A percentile compares a stretch with the other conserved stretches of the same genome.
Evolutionary conservation across 2,113 vertebrate genomes (phyloP).

Genomic region (Dendropsophus ebraccatus): DNA sequence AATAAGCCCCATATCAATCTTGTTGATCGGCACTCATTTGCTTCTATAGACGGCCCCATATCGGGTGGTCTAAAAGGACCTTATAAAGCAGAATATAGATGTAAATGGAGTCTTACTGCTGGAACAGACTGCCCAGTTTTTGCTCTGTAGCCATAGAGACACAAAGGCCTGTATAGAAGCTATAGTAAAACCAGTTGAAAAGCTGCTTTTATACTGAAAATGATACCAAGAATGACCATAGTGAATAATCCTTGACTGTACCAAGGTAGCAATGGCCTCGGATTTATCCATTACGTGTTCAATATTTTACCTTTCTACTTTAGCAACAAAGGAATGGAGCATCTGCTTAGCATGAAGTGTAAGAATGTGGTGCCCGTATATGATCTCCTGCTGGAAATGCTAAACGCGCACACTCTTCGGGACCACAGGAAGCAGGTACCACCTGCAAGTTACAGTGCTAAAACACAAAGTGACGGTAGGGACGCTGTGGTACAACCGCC

Average conservation of each 20-base stretch:
- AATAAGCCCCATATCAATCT: no score
- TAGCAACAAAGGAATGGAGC: constrained; percentile 98
- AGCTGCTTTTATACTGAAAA: no score
- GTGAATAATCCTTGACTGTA: not conserved
- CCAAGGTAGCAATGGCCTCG: not conserved
- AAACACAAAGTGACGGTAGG: constrained; percentile 63
- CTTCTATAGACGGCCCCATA: no score
- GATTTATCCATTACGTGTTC: not conserved
- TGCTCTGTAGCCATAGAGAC: not conserved
- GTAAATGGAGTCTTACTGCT: not conserved
- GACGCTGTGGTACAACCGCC: constrained; percentile 15
- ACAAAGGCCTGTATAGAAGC: not conserved
- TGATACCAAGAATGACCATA: no score
- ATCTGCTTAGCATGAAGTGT: constrained; percentile 94
- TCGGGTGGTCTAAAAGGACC: no score
- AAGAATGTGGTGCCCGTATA: constrained; percentile 93
- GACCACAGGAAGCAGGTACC: constrained; percentile 69
- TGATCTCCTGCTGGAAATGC: constrained; percentile 94
- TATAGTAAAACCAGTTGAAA: not conserved
- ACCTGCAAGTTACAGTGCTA: constrained; percentile 58
- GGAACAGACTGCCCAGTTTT: not conserved
- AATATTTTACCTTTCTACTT: constrained; percentile 20
- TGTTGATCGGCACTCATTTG: no score
- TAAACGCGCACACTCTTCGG: constrained; percentile 86
- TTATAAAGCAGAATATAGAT: not conserved